Conservation (phyloP, 92 coral and sea anemone species). For the Meandrina meandrites region DNA sequence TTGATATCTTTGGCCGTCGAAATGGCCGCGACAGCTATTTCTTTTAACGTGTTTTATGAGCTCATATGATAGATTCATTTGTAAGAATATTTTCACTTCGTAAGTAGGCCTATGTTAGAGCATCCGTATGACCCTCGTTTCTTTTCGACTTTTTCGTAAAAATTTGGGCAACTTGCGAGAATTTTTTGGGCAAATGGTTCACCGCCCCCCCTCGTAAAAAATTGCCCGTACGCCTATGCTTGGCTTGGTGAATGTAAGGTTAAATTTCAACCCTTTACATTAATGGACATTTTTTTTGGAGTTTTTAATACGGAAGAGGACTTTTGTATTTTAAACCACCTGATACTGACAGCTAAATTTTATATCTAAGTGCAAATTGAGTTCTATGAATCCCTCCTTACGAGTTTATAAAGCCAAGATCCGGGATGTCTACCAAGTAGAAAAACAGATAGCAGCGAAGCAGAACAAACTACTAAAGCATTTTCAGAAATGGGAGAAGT, state of each 20-base stretch:
- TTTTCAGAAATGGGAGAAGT: constrained; percentile 14
- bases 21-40: too few species aligned
- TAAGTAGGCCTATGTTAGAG: too few species aligned
- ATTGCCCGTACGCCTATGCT: too few species aligned
- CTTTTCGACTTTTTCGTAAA: too few species aligned
- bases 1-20: too few species aligned
- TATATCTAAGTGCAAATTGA: constrained; percentile 29
- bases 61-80: too few species aligned
- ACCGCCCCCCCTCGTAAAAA: too few species aligned
- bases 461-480: constrained; percentile 21
- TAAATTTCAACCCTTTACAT: constrained; percentile 4
- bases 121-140: too few species aligned
- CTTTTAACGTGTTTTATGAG: too few species aligned
- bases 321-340: constrained; percentile 4
- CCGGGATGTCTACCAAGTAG: constrained; percentile 28
- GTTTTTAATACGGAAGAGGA: constrained; percentile 15
- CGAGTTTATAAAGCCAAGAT: constrained; percentile 20
- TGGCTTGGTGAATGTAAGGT: constrained; percentile 8
- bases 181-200: not conserved
- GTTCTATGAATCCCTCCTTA: constrained; percentile 2
- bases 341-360: constrained; percentile 25
- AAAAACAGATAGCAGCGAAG: constrained; percentile 16
- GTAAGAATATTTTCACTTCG: too few species aligned
- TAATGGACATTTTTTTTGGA: constrained; percentile 24
- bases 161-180: too few species aligned